These are phyloP conservation scores for Telenomus remus DNA, from an alignment of 1,140 invertebrate genomes.

Conservation along the genomic window DNA sequence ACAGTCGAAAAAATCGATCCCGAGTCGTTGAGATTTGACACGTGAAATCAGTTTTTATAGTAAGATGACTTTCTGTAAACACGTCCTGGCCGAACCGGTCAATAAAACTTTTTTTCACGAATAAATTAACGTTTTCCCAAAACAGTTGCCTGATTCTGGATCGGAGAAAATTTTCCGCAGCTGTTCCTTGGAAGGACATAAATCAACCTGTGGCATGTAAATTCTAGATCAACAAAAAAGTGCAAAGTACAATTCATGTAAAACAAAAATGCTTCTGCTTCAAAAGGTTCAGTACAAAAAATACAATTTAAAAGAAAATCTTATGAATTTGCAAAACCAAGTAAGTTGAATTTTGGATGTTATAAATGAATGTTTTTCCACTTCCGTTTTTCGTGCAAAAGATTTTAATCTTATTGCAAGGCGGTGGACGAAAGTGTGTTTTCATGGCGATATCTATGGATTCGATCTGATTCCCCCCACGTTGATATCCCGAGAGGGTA, in stretches of 20 bases:
- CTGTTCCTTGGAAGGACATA: slow-evolving; percentile 19
- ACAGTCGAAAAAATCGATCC: too few relatives aligned
- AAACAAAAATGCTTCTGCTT: too few relatives aligned
- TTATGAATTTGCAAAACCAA: too few relatives aligned
- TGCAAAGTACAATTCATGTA: slow-evolving; percentile 17
- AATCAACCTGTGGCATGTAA: slow-evolving; percentile 31
- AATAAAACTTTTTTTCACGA: slow-evolving; percentile 28
- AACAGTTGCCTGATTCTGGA: slow-evolving; percentile 33
- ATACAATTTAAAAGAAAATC: too few relatives aligned
- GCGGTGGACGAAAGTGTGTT: slow-evolving; percentile 42
- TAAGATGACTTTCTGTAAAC: slow-evolving; percentile 22
- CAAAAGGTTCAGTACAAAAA: too few relatives aligned
- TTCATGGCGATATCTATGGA: slow-evolving; percentile 42
- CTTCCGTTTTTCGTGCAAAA: slow-evolving; percentile 24
- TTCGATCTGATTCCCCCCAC: slow-evolving; percentile 49
- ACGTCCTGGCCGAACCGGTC: slow-evolving; percentile 10
- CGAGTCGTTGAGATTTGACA: slow-evolving; percentile 3
- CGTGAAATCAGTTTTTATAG: slow-evolving; percentile 27
- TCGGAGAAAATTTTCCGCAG: slow-evolving; percentile 29
- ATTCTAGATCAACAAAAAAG: slow-evolving; percentile 19
- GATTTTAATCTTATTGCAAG: slow-evolving; percentile 28
- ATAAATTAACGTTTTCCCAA: slow-evolving; percentile 30
- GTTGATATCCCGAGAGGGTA: slow-evolving; percentile 45
- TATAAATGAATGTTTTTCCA: neutral
- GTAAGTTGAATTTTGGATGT: too few relatives aligned